These are phyloP conservation scores for Hycleus phaleratus DNA, from an alignment of 1,140 invertebrate genomes.

Conservation along the genomic window DNA sequence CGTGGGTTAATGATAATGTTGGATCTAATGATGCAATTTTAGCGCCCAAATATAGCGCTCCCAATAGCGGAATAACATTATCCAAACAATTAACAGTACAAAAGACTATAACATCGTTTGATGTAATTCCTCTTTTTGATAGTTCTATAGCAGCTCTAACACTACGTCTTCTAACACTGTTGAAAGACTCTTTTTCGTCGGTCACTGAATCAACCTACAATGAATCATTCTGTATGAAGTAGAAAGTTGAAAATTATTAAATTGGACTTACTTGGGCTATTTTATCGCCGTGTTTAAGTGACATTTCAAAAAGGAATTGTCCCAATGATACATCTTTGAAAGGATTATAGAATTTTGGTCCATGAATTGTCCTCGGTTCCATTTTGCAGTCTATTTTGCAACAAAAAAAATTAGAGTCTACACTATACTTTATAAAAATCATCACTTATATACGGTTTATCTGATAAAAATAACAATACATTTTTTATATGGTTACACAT, in stretches of 20 bases:
- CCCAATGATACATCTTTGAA: not conserved
- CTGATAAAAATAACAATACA: no score
- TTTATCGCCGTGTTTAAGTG: slow-evolving; percentile 7
- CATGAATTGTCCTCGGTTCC: not conserved
- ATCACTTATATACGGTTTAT: no score
- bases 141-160: slow-evolving; percentile 5
- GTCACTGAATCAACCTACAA: not conserved
- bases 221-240: no score
- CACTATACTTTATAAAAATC: no score
- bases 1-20: slow-evolving; percentile 16
- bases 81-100: slow-evolving; percentile 5
- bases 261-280: slow-evolving; percentile 16
- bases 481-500: no score
- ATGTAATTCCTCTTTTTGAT: slow-evolving; percentile 3
- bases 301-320: slow-evolving; percentile 1
- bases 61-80: slow-evolving; percentile 3
- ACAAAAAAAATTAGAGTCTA: no score
- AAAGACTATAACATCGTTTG: slow-evolving; percentile 6
- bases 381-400: not conserved
- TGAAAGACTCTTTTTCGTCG: slow-evolving; percentile 4
- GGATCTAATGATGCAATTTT: slow-evolving; percentile 23
- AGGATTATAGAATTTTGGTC: not conserved
- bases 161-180: not conserved
- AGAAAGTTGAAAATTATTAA: no score
- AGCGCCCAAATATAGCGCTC: not conserved